Evolutionary conservation across 1,140 invertebrate genomes (phyloP).

Genomic region (Dryas iulia): DNA sequence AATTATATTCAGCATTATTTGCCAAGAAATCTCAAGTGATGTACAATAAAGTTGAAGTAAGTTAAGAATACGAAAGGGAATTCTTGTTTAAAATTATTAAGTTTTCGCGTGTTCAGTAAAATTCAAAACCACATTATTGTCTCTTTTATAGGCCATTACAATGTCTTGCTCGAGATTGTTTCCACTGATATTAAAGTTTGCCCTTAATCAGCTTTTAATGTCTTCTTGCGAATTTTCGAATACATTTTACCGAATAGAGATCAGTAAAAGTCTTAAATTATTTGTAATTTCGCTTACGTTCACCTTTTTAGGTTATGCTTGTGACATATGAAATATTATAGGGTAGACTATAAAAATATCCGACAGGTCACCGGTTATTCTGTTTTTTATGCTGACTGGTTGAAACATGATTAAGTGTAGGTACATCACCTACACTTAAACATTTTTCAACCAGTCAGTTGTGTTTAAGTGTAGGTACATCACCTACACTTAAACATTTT

Average conservation of each 20-base stretch:
- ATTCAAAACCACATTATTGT: slow-evolving; percentile 8
- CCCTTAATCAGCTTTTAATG: slow-evolving; percentile 21
- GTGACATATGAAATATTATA: not conserved
- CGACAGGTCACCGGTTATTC: too few relatives aligned
- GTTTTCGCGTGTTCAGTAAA: slow-evolving; percentile 14
- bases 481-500: too few relatives aligned
- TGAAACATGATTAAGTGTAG: too few relatives aligned
- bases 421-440: too few relatives aligned
- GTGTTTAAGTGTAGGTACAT: too few relatives aligned
- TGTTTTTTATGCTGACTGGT: too few relatives aligned
- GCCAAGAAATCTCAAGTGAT: not conserved
- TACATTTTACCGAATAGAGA: not conserved
- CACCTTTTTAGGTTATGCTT: not conserved
- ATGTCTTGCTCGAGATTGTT: slow-evolving; percentile 7
- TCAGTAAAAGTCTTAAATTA: not conserved
- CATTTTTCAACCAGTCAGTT: too few relatives aligned
- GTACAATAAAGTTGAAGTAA: not conserved
- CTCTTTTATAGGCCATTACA: slow-evolving; percentile 16
- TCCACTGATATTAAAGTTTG: slow-evolving; percentile 7
- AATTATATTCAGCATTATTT: not conserved
- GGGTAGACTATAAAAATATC: not conserved
- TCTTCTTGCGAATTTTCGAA: not conserved
- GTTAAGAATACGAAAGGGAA: not conserved
- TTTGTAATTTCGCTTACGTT: not conserved
- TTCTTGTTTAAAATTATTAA: slow-evolving; percentile 9